These are phyloP conservation scores for Melieria crassipennis DNA, from an alignment of 2,888 invertebrate species.

Conservation along the genomic window DNA sequence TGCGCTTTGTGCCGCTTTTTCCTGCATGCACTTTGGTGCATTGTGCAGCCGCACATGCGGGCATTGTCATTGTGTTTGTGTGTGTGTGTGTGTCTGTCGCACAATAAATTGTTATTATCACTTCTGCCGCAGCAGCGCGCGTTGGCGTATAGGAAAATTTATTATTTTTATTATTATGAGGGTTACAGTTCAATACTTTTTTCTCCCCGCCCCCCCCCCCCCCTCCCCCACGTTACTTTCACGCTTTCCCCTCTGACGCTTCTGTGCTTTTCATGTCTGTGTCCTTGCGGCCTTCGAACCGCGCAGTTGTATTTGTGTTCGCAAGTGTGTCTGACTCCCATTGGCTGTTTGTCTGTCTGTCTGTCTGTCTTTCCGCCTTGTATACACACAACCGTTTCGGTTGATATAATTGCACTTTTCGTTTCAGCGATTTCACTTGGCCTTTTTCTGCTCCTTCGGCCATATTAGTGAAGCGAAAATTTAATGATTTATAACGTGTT, in stretches of 20 bases:
- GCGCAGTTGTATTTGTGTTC: background rate
- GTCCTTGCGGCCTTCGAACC: background rate
- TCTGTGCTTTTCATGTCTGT: background rate
- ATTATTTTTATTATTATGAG: conserved; percentile 61
- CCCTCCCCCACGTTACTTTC: conserved; percentile 27
- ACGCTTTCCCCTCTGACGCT: background rate
- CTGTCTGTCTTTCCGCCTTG: too few relatives aligned
- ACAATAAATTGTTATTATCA: conserved; percentile 63
- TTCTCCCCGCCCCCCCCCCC: conserved; percentile 39
- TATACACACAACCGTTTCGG: too few relatives aligned
- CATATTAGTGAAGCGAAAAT: too few relatives aligned
- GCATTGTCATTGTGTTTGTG: background rate
- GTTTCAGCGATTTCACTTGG: too few relatives aligned
- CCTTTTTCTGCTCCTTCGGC: too few relatives aligned
- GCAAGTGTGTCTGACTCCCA: background rate
- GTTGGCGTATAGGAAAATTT: conserved; percentile 52
- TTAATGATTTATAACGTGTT: too few relatives aligned
- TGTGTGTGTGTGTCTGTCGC: conserved; percentile 13
- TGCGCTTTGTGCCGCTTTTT: background rate
- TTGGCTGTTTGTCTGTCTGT: too few relatives aligned
- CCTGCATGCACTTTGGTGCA: background rate
- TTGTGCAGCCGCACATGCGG: background rate
- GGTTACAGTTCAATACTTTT: conserved; percentile 55
- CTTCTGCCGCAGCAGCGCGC: conserved; percentile 54
- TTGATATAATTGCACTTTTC: too few relatives aligned